phyloP scores from a whole-genome alignment of 2,888 invertebrate species.

The Homarus gammarus region DNA sequence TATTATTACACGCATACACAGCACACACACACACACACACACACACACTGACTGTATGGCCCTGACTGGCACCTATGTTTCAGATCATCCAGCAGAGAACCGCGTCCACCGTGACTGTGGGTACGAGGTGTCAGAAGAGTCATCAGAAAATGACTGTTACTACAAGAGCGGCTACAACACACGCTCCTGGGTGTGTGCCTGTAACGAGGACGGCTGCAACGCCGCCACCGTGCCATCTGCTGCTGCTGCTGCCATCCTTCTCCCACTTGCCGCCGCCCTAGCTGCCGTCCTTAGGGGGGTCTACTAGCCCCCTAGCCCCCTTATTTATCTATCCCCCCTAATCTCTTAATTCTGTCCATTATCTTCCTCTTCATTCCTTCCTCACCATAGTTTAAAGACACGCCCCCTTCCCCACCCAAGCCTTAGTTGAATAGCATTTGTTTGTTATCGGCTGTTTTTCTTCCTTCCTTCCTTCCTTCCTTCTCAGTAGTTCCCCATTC shows the following conservation, averaged over 20 bases:
- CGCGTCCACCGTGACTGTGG: constrained; percentile 71
- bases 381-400: no score
- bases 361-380: background rate
- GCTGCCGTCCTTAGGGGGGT: constrained; percentile 46
- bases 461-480: no score
- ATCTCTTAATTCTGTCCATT: constrained; percentile 3
- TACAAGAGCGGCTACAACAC: constrained; percentile 76
- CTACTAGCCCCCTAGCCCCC: background rate
- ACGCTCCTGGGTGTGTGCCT: constrained; percentile 73
- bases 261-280: constrained; percentile 37
- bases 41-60: background rate
- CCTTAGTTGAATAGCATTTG: background rate
- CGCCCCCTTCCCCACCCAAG: no score
- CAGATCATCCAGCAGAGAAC: constrained; percentile 66
- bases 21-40: no score
- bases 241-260: constrained; percentile 19
- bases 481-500: constrained; percentile 3
- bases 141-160: constrained; percentile 46
- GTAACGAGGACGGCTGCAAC: constrained; percentile 70
- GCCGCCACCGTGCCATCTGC: constrained; percentile 54
- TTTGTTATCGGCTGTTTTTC: background rate
- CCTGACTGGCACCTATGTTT: background rate
- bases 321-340: background rate
- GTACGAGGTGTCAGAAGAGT: constrained; percentile 43
- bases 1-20: no score